phyloP scores from a whole-genome alignment of 2,888 invertebrate genomes.

The Subacronicta megacephala region DNA sequence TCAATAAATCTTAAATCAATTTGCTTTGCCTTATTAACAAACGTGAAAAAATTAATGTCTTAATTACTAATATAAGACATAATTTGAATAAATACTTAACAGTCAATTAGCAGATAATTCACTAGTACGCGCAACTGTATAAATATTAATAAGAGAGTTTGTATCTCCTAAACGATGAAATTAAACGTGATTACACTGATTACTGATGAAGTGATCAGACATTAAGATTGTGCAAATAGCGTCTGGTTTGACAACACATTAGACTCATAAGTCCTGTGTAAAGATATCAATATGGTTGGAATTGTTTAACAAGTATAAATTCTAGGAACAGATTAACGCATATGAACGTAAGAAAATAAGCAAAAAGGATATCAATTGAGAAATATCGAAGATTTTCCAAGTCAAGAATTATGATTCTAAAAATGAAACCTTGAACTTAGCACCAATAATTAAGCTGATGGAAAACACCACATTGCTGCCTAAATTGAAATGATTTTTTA shows the following conservation, averaged over 20 bases:
- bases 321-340: not conserved
- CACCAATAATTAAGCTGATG: too few relatives aligned
- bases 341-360: not conserved
- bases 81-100: not conserved
- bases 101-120: conserved; percentile 13
- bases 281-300: conserved; percentile 8
- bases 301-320: conserved; percentile 10
- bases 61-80: not conserved
- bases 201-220: conserved; percentile 5
- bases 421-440: too few relatives aligned
- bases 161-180: conserved; percentile 28
- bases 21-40: too few relatives aligned
- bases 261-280: conserved; percentile 4
- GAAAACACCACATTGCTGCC: too few relatives aligned
- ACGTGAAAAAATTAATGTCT: too few relatives aligned
- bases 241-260: conserved; percentile 20
- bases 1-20: too few relatives aligned
- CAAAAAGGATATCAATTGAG: too few relatives aligned
- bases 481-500: too few relatives aligned
- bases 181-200: conserved; percentile 8
- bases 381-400: too few relatives aligned
- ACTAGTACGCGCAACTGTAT: conserved; percentile 31
- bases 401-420: too few relatives aligned
- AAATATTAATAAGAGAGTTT: conserved; percentile 23
- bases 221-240: conserved; percentile 26